These are phyloP conservation scores for Percopsis transmontana DNA, from an alignment of 2,113 vertebrate genomes.

Conservation along the genomic window DNA sequence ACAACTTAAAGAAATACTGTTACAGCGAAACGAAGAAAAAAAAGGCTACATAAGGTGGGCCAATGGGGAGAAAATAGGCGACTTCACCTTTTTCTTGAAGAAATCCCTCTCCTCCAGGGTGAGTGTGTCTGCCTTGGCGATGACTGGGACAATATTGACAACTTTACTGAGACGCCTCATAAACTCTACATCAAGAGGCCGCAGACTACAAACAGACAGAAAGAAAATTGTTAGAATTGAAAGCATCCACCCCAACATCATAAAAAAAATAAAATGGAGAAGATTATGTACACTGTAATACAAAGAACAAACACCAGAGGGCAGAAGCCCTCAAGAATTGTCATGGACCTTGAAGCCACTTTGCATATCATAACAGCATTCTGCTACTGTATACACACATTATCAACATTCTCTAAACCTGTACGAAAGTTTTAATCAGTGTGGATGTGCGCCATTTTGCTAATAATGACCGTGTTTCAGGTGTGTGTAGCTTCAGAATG, in stretches of 20 bases:
- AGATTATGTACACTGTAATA: neutral
- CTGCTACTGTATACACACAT: slow-evolving; percentile 1
- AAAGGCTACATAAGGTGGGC: neutral
- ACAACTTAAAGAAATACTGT: neutral
- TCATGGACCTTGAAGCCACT: slow-evolving; percentile 1
- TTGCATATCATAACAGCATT: neutral
- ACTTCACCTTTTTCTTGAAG: slow-evolving; percentile 92
- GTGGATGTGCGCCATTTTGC: neutral
- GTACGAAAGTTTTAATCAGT: slow-evolving; percentile 4
- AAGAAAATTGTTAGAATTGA: neutral
- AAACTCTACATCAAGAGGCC: slow-evolving; percentile 97
- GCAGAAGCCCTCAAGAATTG: slow-evolving; percentile 26
- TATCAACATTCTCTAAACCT: slow-evolving; percentile 9
- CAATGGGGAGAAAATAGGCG: neutral
- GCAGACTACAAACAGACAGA: slow-evolving; percentile 76
- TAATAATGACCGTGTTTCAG: neutral
- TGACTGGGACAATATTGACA: slow-evolving; percentile 97
- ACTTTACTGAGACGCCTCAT: slow-evolving; percentile 99
- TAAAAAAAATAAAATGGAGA: too few relatives aligned
- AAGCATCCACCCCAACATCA: neutral
- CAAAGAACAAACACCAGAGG: slow-evolving; percentile 45
- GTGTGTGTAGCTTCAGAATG: too few relatives aligned
- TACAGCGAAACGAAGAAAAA: neutral
- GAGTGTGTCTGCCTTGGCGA: slow-evolving; percentile 94
- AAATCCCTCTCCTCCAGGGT: slow-evolving; percentile 97